Evolutionary conservation across 2,797 vertebrate species (phyloP).

Genomic region (Huso huso): DNA sequence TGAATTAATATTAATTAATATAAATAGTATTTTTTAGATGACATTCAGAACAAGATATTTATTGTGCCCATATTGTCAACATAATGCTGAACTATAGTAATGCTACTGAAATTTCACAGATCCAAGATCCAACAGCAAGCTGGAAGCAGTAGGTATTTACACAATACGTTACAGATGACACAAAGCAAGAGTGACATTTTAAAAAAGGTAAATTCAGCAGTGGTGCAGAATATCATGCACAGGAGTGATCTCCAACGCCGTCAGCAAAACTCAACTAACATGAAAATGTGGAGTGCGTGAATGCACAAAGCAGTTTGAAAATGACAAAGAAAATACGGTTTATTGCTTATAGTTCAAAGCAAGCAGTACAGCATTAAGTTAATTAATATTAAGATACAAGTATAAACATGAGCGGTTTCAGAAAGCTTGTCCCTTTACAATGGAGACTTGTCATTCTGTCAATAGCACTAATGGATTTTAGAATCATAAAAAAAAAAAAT

Average conservation of each 20-base stretch:
- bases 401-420: conserved; percentile 54
- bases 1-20: conserved; percentile 51
- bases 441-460: conserved; percentile 44
- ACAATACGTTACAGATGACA: conserved; percentile 39
- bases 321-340: conserved; percentile 28
- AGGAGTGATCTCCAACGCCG: conserved; percentile 8
- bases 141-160: conserved; percentile 40
- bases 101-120: conserved; percentile 43
- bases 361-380: conserved; percentile 51
- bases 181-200: conserved; percentile 26
- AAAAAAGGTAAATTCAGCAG: conserved; percentile 29
- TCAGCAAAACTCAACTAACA: conserved; percentile 7
- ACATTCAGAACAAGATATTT: conserved; percentile 60
- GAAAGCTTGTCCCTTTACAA: conserved; percentile 48
- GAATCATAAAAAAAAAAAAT: conserved; percentile 20
- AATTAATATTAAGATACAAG: conserved; percentile 39
- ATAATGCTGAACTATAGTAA: conserved; percentile 41
- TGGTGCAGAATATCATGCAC: conserved; percentile 27
- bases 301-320: conserved; percentile 1
- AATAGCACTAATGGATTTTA: conserved; percentile 52
- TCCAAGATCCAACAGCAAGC: conserved; percentile 29
- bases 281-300: conserved; percentile 15
- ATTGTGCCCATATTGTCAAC: conserved; percentile 43
- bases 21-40: conserved; percentile 44
- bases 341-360: conserved; percentile 63